Base-by-base conservation (phyloP, 2,113 vertebrate genomes). In the Eira barbara region DNA sequence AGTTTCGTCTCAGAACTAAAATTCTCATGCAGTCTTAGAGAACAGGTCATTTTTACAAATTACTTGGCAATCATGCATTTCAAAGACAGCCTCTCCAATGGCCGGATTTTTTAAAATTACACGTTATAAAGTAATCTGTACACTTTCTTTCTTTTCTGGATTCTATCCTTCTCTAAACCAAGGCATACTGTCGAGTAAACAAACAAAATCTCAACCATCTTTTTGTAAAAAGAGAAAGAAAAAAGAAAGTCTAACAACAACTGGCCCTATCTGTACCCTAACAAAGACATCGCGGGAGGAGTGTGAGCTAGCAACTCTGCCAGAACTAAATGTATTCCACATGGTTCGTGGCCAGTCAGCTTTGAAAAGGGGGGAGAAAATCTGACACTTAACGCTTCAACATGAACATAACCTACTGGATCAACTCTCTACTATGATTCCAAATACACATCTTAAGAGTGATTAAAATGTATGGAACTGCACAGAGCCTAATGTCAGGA, bases 391-490 rank as follows among this genome's bases (percentile, higher is more conserved):
- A 89, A 91, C 63, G 59, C 84, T 94, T 98, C 83, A 84, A 97
- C 97, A 97, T 59, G 17, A 97, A 91, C 42, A 87, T 63, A 96
- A 69, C 67, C 95, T 91, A 88, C 29, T 90, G 81, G 93, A 55
- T 94, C 94, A 21, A 87, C 29, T 95, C 73, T 97, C 95, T 63
- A 83, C 82, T 94, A 96, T 6, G 47, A 97, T 57, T 95, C 47
- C n/a, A 31, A 90, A 94, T 88, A 86, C 73, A 96, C 61, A 97
- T 73, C 96, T 81, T 95, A 89, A 95, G 6, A 88, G 86, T 92
- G 97, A 98, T 96, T 98, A 98, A 94, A 98, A 97, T 47, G 31
- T 93, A 61, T 27, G 52, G 93, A 97, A 97, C 9, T 96, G 42
- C 81, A 85, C 39, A 73, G 47, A 87, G 47, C 42, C 88, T 96